A percentile compares a stretch with the other conserved stretches of the same genome.
Conservation (phyloP, 2,113 vertebrate species). For the Peromyscus maniculatus region DNA sequence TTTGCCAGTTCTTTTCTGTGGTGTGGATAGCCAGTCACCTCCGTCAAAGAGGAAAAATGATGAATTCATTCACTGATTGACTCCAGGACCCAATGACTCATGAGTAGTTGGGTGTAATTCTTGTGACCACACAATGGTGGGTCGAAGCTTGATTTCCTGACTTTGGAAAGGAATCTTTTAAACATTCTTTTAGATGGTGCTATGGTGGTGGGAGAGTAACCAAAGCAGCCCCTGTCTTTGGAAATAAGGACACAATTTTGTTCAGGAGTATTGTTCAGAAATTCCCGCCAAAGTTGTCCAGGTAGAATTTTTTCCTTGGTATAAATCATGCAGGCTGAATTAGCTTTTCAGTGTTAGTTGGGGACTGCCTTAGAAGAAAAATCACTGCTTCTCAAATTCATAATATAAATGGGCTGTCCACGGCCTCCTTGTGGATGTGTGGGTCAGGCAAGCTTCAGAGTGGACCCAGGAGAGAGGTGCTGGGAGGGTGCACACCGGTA, state of each 20-base stretch:
- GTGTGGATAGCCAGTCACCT: slow-evolving; percentile 25
- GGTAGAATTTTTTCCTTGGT: neutral
- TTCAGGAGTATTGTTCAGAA: neutral
- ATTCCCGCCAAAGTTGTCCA: neutral
- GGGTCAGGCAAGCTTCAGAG: neutral
- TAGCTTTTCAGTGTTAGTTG: neutral
- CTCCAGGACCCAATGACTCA: slow-evolving; percentile 66
- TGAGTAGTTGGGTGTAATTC: slow-evolving; percentile 36
- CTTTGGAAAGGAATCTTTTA: slow-evolving; percentile 56
- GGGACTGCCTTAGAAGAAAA: neutral
- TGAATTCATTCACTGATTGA: slow-evolving; percentile 41
- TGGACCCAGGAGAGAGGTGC: neutral
- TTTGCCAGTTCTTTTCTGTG: slow-evolving; percentile 18
- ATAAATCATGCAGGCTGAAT: neutral
- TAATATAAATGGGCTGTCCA: neutral
- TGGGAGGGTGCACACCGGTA: neutral
- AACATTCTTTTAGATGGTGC: neutral
- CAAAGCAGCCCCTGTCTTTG: neutral
- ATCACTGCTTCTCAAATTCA: neutral
- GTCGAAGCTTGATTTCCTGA: slow-evolving; percentile 59
- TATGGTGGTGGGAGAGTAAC: neutral
- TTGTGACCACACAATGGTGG: slow-evolving; percentile 49
- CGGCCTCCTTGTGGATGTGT: neutral
- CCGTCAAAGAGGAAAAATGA: slow-evolving; percentile 40
- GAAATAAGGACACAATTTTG: slow-evolving; percentile 9